Percentiles rank a stretch among this genome's conserved stretches.
Evolutionary conservation across 2,888 invertebrate genomes (phyloP).

Genomic region (Macaria liturata): DNA sequence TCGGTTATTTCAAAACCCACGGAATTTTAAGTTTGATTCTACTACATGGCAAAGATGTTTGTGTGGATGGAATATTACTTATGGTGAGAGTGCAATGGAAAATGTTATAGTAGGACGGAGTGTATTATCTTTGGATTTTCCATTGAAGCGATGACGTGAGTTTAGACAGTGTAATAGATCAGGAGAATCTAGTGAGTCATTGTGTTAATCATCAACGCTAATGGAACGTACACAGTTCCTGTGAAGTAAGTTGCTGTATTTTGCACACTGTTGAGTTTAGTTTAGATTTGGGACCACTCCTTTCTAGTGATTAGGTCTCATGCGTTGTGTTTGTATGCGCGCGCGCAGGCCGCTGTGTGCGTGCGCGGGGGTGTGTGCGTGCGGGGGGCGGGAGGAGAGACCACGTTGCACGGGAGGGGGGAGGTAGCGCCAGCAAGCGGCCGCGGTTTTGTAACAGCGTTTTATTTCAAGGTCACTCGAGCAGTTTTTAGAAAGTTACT

Average conservation of each 20-base stretch:
- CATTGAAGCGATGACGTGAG: constrained; percentile 39
- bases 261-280: constrained; percentile 50
- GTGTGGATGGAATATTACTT: constrained; percentile 44
- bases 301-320: constrained; percentile 51
- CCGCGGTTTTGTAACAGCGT: constrained; percentile 81
- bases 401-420: constrained; percentile 51
- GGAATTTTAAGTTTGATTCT: constrained; percentile 68
- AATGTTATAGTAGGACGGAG: constrained; percentile 19
- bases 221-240: constrained; percentile 31
- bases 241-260: constrained; percentile 34
- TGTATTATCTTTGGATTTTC: constrained; percentile 47
- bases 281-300: constrained; percentile 72
- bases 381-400: constrained; percentile 55
- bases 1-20: constrained; percentile 75
- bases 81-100: constrained; percentile 30
- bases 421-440: constrained; percentile 71
- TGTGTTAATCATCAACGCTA: constrained; percentile 41
- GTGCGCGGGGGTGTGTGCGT: constrained; percentile 63
- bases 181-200: constrained; percentile 44
- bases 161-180: constrained; percentile 38
- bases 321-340: constrained; percentile 40
- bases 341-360: constrained; percentile 50
- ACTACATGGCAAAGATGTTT: constrained; percentile 40
- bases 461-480: constrained; percentile 82
- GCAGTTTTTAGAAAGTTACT: constrained; percentile 83